phyloP scores from a whole-genome alignment of 2,888 invertebrate species.

The Strigamia transsilvanica region DNA sequence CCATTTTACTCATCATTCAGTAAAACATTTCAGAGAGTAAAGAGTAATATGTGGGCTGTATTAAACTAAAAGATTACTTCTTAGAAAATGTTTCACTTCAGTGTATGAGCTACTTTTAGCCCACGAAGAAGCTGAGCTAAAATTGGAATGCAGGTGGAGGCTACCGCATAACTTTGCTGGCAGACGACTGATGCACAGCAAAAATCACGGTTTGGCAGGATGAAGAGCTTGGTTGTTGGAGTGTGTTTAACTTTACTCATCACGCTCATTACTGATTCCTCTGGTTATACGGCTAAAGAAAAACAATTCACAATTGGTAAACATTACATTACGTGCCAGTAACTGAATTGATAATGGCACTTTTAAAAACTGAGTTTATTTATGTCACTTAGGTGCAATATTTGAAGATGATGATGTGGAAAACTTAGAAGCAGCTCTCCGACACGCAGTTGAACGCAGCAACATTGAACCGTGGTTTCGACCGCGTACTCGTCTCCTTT shows the following conservation, averaged over 20 bases:
- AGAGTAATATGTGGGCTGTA: too few species aligned
- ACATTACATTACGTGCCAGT: neutral
- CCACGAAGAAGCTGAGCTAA: neutral
- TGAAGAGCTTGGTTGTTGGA: neutral
- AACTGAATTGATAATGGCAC: too few species aligned
- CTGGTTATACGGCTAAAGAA: neutral
- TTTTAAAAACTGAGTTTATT: neutral
- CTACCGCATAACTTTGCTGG: constrained; percentile 13
- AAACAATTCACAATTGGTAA: constrained; percentile 11
- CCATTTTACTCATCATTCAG: too few species aligned
- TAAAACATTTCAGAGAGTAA: too few species aligned
- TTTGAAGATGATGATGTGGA: constrained; percentile 46
- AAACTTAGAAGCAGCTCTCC: constrained; percentile 60
- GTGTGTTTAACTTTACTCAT: neutral
- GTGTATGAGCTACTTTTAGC: constrained; percentile 14
- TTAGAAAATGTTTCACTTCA: neutral
- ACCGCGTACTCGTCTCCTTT: constrained; percentile 61
- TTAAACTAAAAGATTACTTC: neutral
- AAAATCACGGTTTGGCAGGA: neutral
- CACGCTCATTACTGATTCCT: neutral
- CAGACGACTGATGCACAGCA: neutral
- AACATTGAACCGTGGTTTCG: constrained; percentile 59
- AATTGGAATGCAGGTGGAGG: constrained; percentile 30
- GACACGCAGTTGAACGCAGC: constrained; percentile 61
- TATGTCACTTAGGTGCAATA: neutral